These are phyloP conservation scores for Rhynchomys soricoides DNA, from an alignment of 2,113 vertebrate species.

Conservation along the genomic window DNA sequence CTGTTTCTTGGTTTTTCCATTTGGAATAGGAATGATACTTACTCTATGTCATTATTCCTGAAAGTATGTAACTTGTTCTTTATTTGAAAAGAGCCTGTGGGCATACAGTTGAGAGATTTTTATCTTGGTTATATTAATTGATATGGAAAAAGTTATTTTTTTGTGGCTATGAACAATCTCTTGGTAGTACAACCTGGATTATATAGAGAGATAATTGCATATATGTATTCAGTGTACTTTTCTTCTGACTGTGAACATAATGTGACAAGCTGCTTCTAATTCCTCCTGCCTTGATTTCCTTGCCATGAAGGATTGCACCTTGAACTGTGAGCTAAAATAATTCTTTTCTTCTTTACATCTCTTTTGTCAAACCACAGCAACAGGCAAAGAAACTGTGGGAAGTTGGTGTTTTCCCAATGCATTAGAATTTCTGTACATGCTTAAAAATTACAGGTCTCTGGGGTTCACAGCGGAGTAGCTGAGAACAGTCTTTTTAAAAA, in stretches of 20 bases:
- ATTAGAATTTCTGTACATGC: not conserved
- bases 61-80: not conserved
- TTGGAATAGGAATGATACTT: not conserved
- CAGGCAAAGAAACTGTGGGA: not conserved
- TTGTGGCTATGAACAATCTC: not conserved
- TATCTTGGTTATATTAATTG: not conserved
- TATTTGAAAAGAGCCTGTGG: not conserved
- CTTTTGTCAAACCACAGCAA: not conserved
- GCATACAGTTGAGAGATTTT: not conserved
- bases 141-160: not conserved
- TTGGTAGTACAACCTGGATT: not conserved
- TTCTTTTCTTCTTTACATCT: not conserved
- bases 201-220: too few relatives aligned
- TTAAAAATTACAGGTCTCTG: conserved; percentile 31
- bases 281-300: not conserved
- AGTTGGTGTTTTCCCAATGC: not conserved
- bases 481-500: not conserved
- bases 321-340: not conserved
- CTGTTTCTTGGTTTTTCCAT: not conserved
- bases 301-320: too few relatives aligned
- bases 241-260: not conserved
- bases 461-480: not conserved
- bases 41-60: not conserved
- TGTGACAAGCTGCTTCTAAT: not conserved
- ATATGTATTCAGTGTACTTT: not conserved